Evolutionary conservation across 92 coral and sea anemone genomes (phyloP).

Genomic region (Paragorgia papillata): DNA sequence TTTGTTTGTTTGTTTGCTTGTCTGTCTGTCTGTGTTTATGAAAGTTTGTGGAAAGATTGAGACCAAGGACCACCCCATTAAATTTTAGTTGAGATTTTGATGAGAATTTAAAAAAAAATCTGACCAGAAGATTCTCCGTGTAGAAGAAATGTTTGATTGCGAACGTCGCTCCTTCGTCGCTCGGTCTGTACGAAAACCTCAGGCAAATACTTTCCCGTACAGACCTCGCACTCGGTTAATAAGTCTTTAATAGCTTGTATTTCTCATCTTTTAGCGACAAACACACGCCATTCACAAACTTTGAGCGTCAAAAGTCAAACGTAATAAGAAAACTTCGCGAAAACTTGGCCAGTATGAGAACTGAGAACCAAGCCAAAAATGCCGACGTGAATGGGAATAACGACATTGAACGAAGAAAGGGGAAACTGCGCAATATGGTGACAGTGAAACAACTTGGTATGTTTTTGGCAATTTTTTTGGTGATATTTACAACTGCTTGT

Average conservation of each 20-base stretch:
- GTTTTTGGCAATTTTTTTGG: not conserved
- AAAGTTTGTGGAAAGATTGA: not conserved
- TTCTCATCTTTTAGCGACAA: not conserved
- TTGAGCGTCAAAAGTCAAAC: conserved; percentile 20
- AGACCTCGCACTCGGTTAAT: too few relatives aligned
- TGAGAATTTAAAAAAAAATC: too few relatives aligned
- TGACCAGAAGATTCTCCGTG: too few relatives aligned
- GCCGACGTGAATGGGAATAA: not conserved
- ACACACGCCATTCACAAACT: not conserved
- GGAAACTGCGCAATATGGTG: not conserved
- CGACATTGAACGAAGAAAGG: not conserved
- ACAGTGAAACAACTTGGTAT: conserved; percentile 1
- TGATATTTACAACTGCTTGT: not conserved
- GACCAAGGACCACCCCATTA: too few relatives aligned
- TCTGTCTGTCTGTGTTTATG: too few relatives aligned
- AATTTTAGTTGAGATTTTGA: too few relatives aligned
- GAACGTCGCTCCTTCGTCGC: too few relatives aligned
- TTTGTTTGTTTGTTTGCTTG: too few relatives aligned
- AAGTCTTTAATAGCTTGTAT: not conserved
- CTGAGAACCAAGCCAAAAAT: not conserved
- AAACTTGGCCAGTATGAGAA: conserved; percentile 14
- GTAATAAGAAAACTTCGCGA: conserved; percentile 16
- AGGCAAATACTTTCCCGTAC: too few relatives aligned
- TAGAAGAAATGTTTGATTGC: too few relatives aligned
- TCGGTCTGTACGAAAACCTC: too few relatives aligned